phyloP scores from a whole-genome alignment of 2,797 vertebrate species.

The Eutrigla gurnardus region DNA sequence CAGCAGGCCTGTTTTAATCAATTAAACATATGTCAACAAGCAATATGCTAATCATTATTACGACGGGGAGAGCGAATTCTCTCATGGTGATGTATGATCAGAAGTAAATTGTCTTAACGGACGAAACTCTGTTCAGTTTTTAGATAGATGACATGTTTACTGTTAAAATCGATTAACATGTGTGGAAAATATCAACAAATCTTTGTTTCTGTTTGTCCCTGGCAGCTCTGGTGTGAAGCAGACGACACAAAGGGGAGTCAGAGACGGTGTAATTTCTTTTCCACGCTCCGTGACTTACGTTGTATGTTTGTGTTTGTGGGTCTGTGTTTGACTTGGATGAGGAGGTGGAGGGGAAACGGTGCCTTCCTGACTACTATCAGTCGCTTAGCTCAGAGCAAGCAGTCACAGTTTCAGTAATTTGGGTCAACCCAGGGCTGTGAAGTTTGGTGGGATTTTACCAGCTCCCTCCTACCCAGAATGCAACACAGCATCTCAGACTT shows the following conservation, averaged over 20 bases:
- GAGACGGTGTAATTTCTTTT: slow-evolving; percentile 25
- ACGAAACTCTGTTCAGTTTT: slow-evolving; percentile 28
- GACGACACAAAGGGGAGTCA: slow-evolving; percentile 29
- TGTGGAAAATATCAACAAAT: background rate
- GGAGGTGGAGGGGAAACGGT: slow-evolving; percentile 53
- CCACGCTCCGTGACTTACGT: slow-evolving; percentile 19
- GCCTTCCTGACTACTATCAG: slow-evolving; percentile 76
- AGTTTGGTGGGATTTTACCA: slow-evolving; percentile 78
- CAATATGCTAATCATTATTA: slow-evolving; percentile 77
- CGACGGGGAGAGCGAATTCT: slow-evolving; percentile 67
- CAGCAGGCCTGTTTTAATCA: slow-evolving; percentile 81
- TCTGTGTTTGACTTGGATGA: slow-evolving; percentile 64
- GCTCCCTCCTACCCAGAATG: slow-evolving; percentile 70
- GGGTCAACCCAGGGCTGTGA: slow-evolving; percentile 85
- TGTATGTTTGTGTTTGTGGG: slow-evolving; percentile 44
- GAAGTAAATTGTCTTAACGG: slow-evolving; percentile 56
- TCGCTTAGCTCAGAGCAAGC: slow-evolving; percentile 70
- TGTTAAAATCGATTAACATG: background rate
- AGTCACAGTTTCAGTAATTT: slow-evolving; percentile 61
- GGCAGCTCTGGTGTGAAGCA: slow-evolving; percentile 21
- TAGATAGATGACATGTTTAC: slow-evolving; percentile 5
- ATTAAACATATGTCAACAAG: slow-evolving; percentile 86
- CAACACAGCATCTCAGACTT: slow-evolving; percentile 62
- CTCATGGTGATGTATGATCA: slow-evolving; percentile 69
- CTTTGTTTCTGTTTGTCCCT: background rate